These are phyloP conservation scores for Chymomyza procnemis DNA, from an alignment of 2,888 invertebrate genomes.

Conservation along the genomic window DNA sequence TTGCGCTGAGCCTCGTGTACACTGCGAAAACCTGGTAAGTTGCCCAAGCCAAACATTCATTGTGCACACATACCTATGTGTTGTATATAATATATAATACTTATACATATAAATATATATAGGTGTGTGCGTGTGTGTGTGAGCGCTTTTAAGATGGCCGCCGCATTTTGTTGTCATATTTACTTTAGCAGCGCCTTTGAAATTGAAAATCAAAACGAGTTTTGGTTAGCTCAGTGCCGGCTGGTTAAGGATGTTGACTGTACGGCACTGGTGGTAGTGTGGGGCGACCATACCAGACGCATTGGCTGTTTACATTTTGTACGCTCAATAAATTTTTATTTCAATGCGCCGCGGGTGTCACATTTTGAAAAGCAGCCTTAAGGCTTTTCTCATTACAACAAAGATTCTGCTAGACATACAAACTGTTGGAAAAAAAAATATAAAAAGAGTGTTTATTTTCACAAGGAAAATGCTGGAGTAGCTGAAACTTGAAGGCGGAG, in stretches of 20 bases:
- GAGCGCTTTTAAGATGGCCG: background rate
- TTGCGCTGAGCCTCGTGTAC: background rate
- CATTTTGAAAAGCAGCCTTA: constrained; percentile 10
- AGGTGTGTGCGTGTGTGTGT: background rate
- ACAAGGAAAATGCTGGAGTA: background rate
- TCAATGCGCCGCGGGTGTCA: constrained; percentile 46
- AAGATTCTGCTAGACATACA: background rate
- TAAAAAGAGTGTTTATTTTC: constrained; percentile 1
- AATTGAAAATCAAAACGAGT: background rate
- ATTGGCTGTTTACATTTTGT: constrained; percentile 1
- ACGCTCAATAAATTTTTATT: constrained; percentile 22
- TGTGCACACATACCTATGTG: too few relatives aligned
- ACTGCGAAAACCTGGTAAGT: background rate
- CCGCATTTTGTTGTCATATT: background rate
- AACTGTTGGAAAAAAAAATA: background rate
- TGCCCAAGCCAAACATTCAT: background rate
- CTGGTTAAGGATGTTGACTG: background rate
- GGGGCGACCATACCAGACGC: background rate
- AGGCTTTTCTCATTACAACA: constrained; percentile 2
- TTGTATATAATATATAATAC: too few relatives aligned
- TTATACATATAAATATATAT: background rate
- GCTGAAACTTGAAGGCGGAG: background rate
- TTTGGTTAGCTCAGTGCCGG: background rate
- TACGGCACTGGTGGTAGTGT: background rate
- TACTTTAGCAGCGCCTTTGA: background rate